phyloP scores from a whole-genome alignment of 2,797 vertebrate genomes.

The Bradypodion pumilum region DNA sequence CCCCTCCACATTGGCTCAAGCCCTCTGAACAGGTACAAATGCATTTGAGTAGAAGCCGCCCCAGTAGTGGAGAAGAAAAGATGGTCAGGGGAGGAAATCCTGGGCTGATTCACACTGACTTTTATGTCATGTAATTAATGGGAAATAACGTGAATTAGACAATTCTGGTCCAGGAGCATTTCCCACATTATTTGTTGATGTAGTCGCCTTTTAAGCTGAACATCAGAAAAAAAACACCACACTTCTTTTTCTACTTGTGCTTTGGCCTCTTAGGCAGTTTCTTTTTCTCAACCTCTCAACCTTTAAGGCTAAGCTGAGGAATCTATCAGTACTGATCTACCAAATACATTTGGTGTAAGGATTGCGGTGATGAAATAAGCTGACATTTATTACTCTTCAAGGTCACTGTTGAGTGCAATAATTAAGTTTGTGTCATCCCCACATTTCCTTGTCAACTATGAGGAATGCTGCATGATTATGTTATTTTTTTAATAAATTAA shows the following conservation, averaged over 20 bases:
- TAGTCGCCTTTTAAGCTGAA: neutral
- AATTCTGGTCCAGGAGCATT: no score
- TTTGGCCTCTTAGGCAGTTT: neutral
- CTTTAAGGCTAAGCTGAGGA: neutral
- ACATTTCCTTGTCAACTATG: neutral
- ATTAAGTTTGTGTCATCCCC: neutral
- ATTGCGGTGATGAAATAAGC: neutral
- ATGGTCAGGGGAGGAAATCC: no score
- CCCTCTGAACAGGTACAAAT: no score
- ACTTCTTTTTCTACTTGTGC: neutral
- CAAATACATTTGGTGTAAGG: neutral
- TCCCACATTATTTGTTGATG: no score
- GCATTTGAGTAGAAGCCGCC: no score
- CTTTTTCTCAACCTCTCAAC: neutral
- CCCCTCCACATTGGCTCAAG: no score
- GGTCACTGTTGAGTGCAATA: neutral
- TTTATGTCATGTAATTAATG: no score
- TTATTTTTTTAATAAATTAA: conserved; percentile 6
- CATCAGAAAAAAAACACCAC: neutral
- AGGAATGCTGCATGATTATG: neutral
- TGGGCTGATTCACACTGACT: no score
- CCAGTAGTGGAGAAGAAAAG: no score
- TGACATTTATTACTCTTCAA: neutral
- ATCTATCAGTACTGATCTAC: neutral
- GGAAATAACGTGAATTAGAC: no score